These are phyloP conservation scores for Hyposmocoma kahamanoa DNA, from an alignment of 1,140 invertebrate genomes.

Conservation along the genomic window DNA sequence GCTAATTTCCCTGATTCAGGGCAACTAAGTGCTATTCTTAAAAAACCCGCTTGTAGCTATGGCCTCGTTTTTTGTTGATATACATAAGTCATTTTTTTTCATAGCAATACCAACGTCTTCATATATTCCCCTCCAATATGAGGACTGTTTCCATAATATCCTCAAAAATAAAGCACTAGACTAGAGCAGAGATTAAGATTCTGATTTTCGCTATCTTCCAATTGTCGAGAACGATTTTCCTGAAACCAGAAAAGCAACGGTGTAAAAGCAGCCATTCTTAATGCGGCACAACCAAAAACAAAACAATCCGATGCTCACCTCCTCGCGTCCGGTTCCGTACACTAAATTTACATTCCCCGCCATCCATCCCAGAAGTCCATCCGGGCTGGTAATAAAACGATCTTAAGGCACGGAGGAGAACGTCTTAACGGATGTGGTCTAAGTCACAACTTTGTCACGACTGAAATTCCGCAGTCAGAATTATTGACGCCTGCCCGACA, in stretches of 20 bases:
- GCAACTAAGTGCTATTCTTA: no score
- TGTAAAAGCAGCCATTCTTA: conserved; percentile 32
- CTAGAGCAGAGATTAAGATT: no score
- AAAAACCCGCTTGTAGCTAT: no score
- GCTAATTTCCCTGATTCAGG: no score
- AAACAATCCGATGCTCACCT: conserved; percentile 67
- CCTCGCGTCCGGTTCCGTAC: conserved; percentile 61
- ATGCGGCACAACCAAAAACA: conserved; percentile 55
- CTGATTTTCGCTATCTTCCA: conserved; percentile 13
- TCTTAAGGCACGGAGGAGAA: conserved; percentile 57
- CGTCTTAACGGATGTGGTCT: conserved; percentile 43
- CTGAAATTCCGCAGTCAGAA: neutral
- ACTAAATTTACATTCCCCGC: conserved; percentile 69
- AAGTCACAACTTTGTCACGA: no score
- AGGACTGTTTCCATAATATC: no score
- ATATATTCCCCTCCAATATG: no score
- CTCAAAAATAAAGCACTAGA: no score
- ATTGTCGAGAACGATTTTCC: no score
- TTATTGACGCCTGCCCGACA: neutral
- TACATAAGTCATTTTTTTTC: no score
- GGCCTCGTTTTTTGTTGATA: no score
- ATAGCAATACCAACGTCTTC: no score
- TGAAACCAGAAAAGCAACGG: conserved; percentile 12
- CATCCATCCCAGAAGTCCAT: conserved; percentile 67
- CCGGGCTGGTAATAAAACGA: conserved; percentile 68